phyloP scores from a whole-genome alignment of 2,113 vertebrate genomes.

The Pedionomus torquatus region DNA sequence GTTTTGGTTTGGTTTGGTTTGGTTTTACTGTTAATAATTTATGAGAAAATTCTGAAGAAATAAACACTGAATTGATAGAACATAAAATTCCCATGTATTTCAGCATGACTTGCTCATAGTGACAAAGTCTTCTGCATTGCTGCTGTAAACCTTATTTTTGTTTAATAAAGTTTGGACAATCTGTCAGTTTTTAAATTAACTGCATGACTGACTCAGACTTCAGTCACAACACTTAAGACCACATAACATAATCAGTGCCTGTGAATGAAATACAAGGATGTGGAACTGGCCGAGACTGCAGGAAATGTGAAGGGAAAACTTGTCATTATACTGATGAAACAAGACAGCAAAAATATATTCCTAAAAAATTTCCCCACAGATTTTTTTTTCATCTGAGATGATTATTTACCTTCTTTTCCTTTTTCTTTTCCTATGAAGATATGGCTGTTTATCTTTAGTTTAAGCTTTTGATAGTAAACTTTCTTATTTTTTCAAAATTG shows the following conservation, averaged over 20 bases:
- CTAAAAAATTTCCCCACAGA: background rate
- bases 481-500: background rate
- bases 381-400: background rate
- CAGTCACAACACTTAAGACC: conserved; percentile 43
- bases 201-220: conserved; percentile 46
- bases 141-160: conserved; percentile 42
- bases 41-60: background rate
- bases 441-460: background rate
- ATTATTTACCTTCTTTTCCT: background rate
- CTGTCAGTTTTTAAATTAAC: conserved; percentile 63
- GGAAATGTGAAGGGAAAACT: background rate
- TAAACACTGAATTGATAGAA: background rate
- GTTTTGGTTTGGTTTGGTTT: background rate
- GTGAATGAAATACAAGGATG: conserved; percentile 36
- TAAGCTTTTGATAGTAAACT: background rate
- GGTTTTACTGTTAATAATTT: background rate
- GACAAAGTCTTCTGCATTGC: background rate
- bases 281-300: conserved; percentile 3
- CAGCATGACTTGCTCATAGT: background rate
- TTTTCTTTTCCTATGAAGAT: background rate
- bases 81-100: background rate
- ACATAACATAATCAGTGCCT: conserved; percentile 27
- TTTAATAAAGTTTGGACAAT: conserved; percentile 53
- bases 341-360: background rate
- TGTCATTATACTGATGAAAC: conserved; percentile 13